A percentile compares a stretch with the other conserved stretches of the same genome.
phyloP scores from a whole-genome alignment of 2,888 invertebrate genomes.

The Drosophila neotestacea region DNA sequence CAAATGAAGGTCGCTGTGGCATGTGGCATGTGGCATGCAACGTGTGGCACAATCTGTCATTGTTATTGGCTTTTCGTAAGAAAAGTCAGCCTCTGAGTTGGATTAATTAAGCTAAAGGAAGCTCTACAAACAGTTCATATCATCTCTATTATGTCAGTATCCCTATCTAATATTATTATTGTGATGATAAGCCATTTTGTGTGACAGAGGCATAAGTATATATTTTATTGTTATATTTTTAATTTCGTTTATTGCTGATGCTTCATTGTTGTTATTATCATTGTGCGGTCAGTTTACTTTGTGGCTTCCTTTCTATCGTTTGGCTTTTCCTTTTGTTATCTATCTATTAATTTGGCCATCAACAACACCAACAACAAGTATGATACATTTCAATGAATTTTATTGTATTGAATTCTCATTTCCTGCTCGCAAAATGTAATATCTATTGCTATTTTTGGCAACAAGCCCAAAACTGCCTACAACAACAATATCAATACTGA shows the following conservation, averaged over 20 bases:
- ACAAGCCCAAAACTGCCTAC: slow-evolving; percentile 29
- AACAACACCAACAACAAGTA: slow-evolving; percentile 20
- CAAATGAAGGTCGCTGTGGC: slow-evolving; percentile 36
- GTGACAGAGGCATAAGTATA: not conserved
- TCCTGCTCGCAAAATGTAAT: slow-evolving; percentile 64
- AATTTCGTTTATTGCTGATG: slow-evolving; percentile 33
- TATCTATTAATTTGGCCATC: slow-evolving; percentile 63
- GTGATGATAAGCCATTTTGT: not conserved
- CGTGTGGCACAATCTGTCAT: slow-evolving; percentile 44
- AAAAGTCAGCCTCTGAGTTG: not conserved
- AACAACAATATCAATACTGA: slow-evolving; percentile 36
- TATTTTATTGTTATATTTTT: slow-evolving; percentile 13
- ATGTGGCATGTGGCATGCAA: slow-evolving; percentile 1
- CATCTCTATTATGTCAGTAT: slow-evolving; percentile 7
- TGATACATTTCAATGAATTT: slow-evolving; percentile 64
- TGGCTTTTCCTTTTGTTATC: slow-evolving; percentile 59
- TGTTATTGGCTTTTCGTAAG: slow-evolving; percentile 41
- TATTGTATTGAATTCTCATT: slow-evolving; percentile 72
- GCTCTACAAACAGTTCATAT: not conserved
- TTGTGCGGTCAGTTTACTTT: slow-evolving; percentile 40
- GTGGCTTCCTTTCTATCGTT: slow-evolving; percentile 33
- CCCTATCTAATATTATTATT: slow-evolving; percentile 1
- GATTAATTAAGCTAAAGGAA: slow-evolving; percentile 39
- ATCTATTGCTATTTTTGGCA: slow-evolving; percentile 70
- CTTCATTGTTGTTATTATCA: slow-evolving; percentile 18